Evolutionary conservation across 2,888 invertebrate species (phyloP), one percentile per base, ranked within the genome.

Genomic region (Rotaria sp.): DNA sequence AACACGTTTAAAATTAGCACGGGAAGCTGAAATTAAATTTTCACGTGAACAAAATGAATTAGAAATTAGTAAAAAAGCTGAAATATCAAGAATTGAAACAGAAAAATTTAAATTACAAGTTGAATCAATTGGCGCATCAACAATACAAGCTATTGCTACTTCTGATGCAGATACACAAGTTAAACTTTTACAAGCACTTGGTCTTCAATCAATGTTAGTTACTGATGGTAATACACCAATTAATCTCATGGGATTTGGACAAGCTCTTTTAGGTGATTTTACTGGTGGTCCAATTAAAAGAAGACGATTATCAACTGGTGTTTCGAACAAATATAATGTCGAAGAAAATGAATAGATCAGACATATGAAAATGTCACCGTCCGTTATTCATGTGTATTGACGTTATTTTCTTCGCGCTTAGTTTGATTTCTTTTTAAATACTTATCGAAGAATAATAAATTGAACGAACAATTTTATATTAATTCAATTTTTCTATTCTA

Each of bases 161-260:
- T 30, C 85, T 24, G 85, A 59, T 38, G 59, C 85, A 85, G 67
- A 85, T 45, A 52, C 55, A 30, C 85, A 85, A 74, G 90, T 91
- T 84, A 90, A 90, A 87, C 89, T 92, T 89, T 89, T 92, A 87
- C 90, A 92, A 88, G 89, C 91, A 13, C 89, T 92, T 41, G 92
- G 92, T 7, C 89, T 92, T 86, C 90, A 92, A 88, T 91, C 92
- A 2, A 92, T 92, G 0, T 89, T 92, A 15, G 92, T 92, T 88
- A 92, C 92, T 0, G 92, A 92, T 88, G 92, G 92, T 1, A 89
- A 89, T 74, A 90, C 90, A 30, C 92, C 92, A 8, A 91, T 92
- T 87, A 92, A 92, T 88, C 89, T 92, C 74, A 92, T 92, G 88
- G 90, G 90, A 87, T 92, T 92, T 0, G 92, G 92, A 41, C 88